A percentile compares a stretch with the other conserved stretches of the same genome.
Evolutionary conservation across 2,797 vertebrate species (phyloP).

Genomic region (Notolabrus celidotus): DNA sequence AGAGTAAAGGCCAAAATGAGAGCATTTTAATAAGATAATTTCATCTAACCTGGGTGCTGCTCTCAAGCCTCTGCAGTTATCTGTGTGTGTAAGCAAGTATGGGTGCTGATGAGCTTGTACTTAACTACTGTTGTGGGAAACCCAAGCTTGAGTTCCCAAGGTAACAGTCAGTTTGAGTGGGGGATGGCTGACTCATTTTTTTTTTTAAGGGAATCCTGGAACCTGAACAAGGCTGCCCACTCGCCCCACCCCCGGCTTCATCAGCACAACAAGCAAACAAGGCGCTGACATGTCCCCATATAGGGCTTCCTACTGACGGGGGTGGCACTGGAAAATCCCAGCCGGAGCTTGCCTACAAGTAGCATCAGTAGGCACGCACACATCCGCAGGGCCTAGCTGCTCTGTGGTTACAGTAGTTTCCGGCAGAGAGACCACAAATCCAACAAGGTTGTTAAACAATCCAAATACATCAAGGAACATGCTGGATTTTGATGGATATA

Average conservation of each 20-base stretch:
- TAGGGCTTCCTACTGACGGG: conserved; percentile 83
- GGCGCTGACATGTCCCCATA: conserved; percentile 83
- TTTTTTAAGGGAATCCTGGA: conserved; percentile 88
- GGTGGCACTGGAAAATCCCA: conserved; percentile 82
- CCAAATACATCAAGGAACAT: conserved; percentile 37
- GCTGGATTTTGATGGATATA: conserved; percentile 58
- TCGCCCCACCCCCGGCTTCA: conserved; percentile 85
- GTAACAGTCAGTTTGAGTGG: conserved; percentile 86
- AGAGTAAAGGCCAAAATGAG: conserved; percentile 50
- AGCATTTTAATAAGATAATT: conserved; percentile 59
- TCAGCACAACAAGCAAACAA: conserved; percentile 86
- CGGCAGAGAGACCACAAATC: conserved; percentile 24
- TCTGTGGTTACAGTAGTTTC: conserved; percentile 48
- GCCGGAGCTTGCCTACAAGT: conserved; percentile 64
- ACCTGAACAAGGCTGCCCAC: conserved; percentile 87
- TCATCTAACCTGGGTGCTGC: conserved; percentile 58
- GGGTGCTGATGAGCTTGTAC: conserved; percentile 76
- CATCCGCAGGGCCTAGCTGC: conserved; percentile 48
- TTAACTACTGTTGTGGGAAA: conserved; percentile 82
- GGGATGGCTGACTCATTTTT: conserved; percentile 88
- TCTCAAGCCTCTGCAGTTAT: conserved; percentile 32
- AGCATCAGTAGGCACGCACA: conserved; percentile 52
- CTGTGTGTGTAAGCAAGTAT: conserved; percentile 54
- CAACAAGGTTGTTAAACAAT: conserved; percentile 39
- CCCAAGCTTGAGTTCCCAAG: conserved; percentile 88